Evolutionary conservation across 2,888 invertebrate species (phyloP).

Genomic region (Aporophyla lueneburgensis): DNA sequence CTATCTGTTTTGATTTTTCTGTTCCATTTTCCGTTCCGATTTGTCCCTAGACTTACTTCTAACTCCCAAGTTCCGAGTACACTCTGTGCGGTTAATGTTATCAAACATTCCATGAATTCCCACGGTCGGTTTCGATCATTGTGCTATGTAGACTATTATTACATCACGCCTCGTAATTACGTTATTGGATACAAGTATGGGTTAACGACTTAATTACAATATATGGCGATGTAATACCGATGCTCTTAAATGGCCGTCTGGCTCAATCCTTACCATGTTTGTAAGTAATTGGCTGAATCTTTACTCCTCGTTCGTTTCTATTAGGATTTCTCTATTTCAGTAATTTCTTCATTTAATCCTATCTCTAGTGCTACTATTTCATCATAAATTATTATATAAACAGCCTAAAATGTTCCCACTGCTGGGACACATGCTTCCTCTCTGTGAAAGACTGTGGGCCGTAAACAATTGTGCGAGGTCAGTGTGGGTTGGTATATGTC

Average conservation of each 20-base stretch:
- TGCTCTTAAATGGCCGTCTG: conserved; percentile 22
- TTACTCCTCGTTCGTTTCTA: conserved; percentile 20
- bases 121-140: conserved; percentile 72
- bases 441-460: too few relatives aligned
- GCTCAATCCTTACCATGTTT: conserved; percentile 38
- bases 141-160: conserved; percentile 58
- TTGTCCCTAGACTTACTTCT: conserved; percentile 1
- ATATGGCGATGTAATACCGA: conserved; percentile 38
- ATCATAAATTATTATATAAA: not conserved
- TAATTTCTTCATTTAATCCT: conserved; percentile 30
- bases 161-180: conserved; percentile 57
- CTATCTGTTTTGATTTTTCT: not conserved
- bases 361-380: not conserved
- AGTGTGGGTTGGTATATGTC: too few relatives aligned
- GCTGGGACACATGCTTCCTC: too few relatives aligned
- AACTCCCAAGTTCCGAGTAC: conserved; percentile 32
- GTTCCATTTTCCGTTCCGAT: not conserved
- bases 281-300: conserved; percentile 34
- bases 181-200: conserved; percentile 54
- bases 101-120: conserved; percentile 81
- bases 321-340: not conserved
- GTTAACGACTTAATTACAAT: conserved; percentile 56
- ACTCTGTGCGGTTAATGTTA: conserved; percentile 71
- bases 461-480: too few relatives aligned
- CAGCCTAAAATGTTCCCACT: too few relatives aligned